These are phyloP conservation scores for Sphyrna mokarran DNA, from an alignment of 2,113 vertebrate species.

Conservation along the genomic window DNA sequence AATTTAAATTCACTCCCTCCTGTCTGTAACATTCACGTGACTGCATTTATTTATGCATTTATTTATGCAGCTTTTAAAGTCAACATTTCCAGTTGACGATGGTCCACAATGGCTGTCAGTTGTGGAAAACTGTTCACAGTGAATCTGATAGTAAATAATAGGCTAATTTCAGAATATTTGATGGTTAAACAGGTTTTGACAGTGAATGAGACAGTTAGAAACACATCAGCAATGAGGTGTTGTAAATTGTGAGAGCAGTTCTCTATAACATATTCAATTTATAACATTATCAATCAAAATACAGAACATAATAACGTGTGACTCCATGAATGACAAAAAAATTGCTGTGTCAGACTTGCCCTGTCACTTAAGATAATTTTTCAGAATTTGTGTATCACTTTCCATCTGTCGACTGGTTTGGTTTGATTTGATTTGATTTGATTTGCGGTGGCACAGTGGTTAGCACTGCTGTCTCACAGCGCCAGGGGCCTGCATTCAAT, in stretches of 20 bases:
- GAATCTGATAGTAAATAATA: neutral
- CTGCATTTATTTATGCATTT: constrained; percentile 12
- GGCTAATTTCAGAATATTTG: neutral
- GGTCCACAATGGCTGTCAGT: neutral
- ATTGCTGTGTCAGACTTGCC: neutral
- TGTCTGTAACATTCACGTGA: neutral
- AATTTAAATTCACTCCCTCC: no score
- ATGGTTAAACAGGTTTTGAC: neutral
- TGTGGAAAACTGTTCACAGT: neutral
- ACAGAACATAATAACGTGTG: neutral
- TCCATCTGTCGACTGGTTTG: neutral
- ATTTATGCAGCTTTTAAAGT: neutral
- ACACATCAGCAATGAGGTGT: neutral
- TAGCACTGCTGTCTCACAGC: no score
- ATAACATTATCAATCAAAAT: neutral
- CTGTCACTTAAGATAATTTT: neutral
- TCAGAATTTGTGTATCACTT: neutral
- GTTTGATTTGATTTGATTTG: no score
- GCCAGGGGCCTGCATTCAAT: no score
- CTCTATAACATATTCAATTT: neutral
- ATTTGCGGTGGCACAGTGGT: no score
- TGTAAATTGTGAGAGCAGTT: neutral
- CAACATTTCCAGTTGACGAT: neutral
- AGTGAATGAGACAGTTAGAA: neutral
- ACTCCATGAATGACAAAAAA: neutral